Conservation (phyloP, 2,888 invertebrate genomes). For the Cylindroiulus punctatus region DNA sequence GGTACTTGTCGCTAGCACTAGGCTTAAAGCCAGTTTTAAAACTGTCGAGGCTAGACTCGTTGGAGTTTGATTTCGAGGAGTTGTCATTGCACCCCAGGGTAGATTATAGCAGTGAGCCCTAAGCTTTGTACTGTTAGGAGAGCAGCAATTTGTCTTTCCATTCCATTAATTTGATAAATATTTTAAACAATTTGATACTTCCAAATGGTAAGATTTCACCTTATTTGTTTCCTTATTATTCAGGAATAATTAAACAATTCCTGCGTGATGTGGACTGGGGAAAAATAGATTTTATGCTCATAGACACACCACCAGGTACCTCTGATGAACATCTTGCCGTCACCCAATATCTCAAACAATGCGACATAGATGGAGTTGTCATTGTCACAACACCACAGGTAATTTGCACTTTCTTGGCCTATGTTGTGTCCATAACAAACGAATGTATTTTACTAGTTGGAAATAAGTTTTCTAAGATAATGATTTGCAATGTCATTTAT, state of each 20-base stretch:
- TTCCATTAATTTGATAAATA: too few relatives aligned
- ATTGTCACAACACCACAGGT: constrained; percentile 93
- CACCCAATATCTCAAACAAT: constrained; percentile 80
- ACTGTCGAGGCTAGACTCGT: too few relatives aligned
- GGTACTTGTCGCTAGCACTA: constrained; percentile 61
- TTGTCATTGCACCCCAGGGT: too few relatives aligned
- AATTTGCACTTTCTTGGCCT: constrained; percentile 52
- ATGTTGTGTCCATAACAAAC: neutral
- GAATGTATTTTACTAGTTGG: neutral
- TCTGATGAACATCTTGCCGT: constrained; percentile 97
- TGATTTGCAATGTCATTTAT: neutral
- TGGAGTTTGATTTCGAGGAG: too few relatives aligned
- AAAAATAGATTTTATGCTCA: constrained; percentile 89
- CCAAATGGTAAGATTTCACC: neutral
- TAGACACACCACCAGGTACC: constrained; percentile 98
- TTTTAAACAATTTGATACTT: neutral
- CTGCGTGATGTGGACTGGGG: constrained; percentile 91
- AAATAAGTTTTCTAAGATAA: neutral
- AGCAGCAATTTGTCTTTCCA: too few relatives aligned
- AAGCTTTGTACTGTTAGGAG: too few relatives aligned
- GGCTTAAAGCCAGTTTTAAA: too few relatives aligned
- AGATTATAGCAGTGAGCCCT: too few relatives aligned
- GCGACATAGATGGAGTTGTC: constrained; percentile 77
- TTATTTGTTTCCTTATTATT: constrained; percentile 54
- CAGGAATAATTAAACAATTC: constrained; percentile 93